These are phyloP conservation scores for Dasyurus viverrinus DNA, from an alignment of 2,113 vertebrate species.

Conservation along the genomic window DNA sequence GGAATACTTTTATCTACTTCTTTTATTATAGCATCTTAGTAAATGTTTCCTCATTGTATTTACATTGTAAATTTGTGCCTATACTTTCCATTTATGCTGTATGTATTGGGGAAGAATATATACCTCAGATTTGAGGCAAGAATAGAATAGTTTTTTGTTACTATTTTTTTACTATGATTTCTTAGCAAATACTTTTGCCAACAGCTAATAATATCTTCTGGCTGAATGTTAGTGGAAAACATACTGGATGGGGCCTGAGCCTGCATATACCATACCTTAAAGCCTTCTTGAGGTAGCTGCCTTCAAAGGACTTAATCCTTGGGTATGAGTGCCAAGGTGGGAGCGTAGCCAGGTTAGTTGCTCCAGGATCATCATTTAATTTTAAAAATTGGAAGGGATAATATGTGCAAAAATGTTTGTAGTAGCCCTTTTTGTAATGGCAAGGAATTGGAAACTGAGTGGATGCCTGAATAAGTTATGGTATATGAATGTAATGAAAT, in stretches of 20 bases:
- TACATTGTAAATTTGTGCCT: background rate
- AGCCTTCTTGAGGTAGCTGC: background rate
- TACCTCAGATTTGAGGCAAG: background rate
- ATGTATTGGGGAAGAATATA: background rate
- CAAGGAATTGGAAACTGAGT: no score
- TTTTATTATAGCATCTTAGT: background rate
- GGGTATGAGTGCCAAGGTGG: no score
- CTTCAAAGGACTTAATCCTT: no score
- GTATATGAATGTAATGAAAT: no score
- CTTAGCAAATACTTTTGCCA: background rate
- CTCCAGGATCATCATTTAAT: no score
- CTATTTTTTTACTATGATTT: background rate
- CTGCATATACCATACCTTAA: background rate
- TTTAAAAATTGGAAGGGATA: no score
- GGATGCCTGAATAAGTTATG: no score
- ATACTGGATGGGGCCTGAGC: background rate
- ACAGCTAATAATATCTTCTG: background rate
- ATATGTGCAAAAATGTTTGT: no score
- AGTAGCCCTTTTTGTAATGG: no score
- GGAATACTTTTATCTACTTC: background rate
- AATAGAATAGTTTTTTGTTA: background rate
- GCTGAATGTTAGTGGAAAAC: background rate
- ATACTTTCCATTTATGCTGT: background rate
- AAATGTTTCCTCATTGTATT: background rate
- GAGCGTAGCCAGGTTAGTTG: no score